Base-by-base conservation (phyloP, 2,113 vertebrate species). In the Pelecanus crispus region DNA sequence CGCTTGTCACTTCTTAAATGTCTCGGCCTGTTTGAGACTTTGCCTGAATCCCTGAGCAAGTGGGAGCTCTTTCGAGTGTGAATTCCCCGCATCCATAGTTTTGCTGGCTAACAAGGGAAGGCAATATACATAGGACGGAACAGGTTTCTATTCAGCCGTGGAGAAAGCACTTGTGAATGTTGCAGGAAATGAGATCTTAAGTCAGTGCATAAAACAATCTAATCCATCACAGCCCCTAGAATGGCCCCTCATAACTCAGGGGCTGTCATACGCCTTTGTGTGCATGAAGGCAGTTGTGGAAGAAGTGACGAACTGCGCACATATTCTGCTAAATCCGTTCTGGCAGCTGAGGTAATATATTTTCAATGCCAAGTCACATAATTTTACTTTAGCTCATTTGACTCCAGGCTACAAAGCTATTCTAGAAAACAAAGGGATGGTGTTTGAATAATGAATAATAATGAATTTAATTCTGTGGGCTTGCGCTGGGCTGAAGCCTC, bases 101-200 rank as follows among this genome's bases (percentile, higher is more conserved):
- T 72, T 58, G 65, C 84, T 72, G 95, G 86, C 82, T 93, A 67
- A 92, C 93, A 91, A 97, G 97, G 86, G 49, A 42, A 95, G 86
- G 89, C 84, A 68, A 65, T 91, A 63, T 86, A 90, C 87, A 86
- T 94, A 91, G 93, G 91, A 91, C 90, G 88, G 45, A 95, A 77
- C 86, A 88, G 94, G 94, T 95, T 97, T 97, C 97, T 97, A 86
- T 94, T 97, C 97, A 98, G 97, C 93, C 78, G 79, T 97, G 94
- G 95, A 98, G 97, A 98, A 97, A 98, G 97, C 97, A 98, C 97
- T 98, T 97, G 97, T 97, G 98, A 98, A 97, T 98, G 98, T 98
- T 98, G 97, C 98, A 98, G 98, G 98, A 98, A 98, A 98, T 98
- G 98, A 98, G 98, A 98, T 98, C 98, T 98, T 97, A 98, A 98